These are phyloP conservation scores for Actias luna DNA, from an alignment of 2,888 invertebrate genomes.

Conservation along the genomic window DNA sequence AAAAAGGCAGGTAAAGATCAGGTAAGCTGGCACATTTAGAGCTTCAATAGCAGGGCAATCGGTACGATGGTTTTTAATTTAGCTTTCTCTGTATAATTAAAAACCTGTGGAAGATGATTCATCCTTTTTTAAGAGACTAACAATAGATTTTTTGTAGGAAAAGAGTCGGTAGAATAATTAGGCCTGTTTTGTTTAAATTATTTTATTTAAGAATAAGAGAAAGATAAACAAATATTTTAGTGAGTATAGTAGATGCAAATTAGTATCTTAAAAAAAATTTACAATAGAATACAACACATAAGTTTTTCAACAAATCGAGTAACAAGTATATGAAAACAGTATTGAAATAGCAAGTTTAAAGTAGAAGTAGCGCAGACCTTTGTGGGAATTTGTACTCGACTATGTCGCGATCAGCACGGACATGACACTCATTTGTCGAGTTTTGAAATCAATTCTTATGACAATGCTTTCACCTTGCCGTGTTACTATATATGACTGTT, in stretches of 20 bases:
- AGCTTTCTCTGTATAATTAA: constrained; percentile 75
- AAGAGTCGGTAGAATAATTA: background rate
- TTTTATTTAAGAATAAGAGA: background rate
- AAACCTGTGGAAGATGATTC: constrained; percentile 57
- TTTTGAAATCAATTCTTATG: no score
- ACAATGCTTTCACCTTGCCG: no score
- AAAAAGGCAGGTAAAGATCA: constrained; percentile 38
- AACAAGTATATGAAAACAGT: no score
- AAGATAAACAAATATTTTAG: background rate
- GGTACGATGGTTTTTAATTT: constrained; percentile 74
- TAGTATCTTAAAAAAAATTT: background rate
- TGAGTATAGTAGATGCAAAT: background rate
- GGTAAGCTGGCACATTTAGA: constrained; percentile 43
- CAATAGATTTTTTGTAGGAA: constrained; percentile 47
- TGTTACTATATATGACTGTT: no score
- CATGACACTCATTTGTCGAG: no score
- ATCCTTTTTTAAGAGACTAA: constrained; percentile 52
- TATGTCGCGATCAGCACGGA: no score
- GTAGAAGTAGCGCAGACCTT: no score
- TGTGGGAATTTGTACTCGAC: no score
- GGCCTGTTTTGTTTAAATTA: background rate
- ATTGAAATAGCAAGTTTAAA: no score
- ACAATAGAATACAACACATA: no score
- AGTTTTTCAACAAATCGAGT: no score
- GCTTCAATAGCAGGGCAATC: constrained; percentile 56